phyloP scores from a whole-genome alignment of 2,888 invertebrate species.

The Ischnura elegans region DNA sequence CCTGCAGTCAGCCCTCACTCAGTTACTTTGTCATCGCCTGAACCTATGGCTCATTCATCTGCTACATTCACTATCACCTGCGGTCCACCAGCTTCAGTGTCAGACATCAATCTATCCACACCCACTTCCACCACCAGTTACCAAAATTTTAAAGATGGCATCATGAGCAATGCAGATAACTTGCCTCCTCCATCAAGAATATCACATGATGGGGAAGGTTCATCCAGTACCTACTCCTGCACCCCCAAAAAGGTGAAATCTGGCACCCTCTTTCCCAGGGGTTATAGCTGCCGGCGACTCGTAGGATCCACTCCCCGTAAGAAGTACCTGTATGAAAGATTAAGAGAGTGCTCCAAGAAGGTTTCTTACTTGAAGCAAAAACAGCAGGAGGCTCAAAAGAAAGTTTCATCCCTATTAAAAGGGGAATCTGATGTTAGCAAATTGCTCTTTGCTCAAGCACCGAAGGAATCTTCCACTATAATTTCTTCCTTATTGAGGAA shows the following conservation, averaged over 20 bases:
- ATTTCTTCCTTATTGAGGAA: neutral
- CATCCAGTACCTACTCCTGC: neutral
- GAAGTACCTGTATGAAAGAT: neutral
- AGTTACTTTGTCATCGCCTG: neutral
- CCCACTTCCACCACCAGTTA: neutral
- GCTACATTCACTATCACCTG: neutral
- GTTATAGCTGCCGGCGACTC: neutral
- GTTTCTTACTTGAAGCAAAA: neutral
- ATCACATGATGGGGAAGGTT: too few species aligned
- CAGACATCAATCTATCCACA: neutral
- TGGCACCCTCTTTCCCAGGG: neutral
- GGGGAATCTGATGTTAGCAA: neutral
- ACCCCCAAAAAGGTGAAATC: neutral
- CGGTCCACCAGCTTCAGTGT: neutral
- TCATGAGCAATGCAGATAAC: too few species aligned
- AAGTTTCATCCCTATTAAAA: neutral
- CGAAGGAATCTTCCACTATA: neutral
- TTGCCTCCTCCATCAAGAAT: too few species aligned
- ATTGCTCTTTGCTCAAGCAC: neutral
- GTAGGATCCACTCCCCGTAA: neutral
- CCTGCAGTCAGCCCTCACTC: neutral
- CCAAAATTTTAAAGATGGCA: neutral
- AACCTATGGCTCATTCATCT: neutral
- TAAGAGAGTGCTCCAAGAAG: neutral
- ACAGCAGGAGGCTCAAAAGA: slow-evolving; percentile 9